Percentiles rank a stretch among this genome's conserved stretches.
Evolutionary conservation across 2,797 vertebrate species (phyloP).

Genomic region (Australoheros facetus): DNA sequence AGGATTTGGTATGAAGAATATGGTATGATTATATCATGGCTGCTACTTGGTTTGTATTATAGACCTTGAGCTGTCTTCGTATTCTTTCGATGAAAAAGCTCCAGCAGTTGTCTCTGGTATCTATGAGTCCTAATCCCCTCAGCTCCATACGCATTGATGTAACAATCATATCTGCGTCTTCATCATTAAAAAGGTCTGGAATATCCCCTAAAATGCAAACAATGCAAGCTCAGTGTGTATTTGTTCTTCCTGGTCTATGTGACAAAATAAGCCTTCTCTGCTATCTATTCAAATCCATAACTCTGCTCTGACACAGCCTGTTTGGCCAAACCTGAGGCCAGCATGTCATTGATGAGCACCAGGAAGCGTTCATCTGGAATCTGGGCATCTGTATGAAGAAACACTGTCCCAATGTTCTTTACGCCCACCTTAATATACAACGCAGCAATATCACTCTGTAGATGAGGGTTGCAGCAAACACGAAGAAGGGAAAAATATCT

Average conservation of each 20-base stretch:
- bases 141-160: slow-evolving; percentile 82
- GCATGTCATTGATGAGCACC: slow-evolving; percentile 81
- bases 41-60: not conserved
- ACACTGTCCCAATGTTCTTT: slow-evolving; percentile 82
- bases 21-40: not conserved
- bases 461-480: slow-evolving; percentile 4
- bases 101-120: slow-evolving; percentile 83
- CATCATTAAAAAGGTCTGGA: slow-evolving; percentile 81
- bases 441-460: slow-evolving; percentile 81
- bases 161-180: slow-evolving; percentile 79
- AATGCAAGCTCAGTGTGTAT: not conserved
- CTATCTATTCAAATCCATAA: not conserved
- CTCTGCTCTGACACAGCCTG: not conserved
- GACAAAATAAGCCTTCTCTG: not conserved
- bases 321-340: slow-evolving; percentile 78
- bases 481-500: fast-evolving
- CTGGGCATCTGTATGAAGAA: slow-evolving; percentile 81
- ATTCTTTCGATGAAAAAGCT: slow-evolving; percentile 84
- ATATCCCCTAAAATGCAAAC: slow-evolving; percentile 72
- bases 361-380: slow-evolving; percentile 82
- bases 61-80: slow-evolving; percentile 76
- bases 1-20: not conserved
- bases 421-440: slow-evolving; percentile 85
- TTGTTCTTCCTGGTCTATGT: not conserved
- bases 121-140: slow-evolving; percentile 74